phyloP scores from a whole-genome alignment of 2,113 vertebrate species.

The Urocynchramus pylzowi region DNA sequence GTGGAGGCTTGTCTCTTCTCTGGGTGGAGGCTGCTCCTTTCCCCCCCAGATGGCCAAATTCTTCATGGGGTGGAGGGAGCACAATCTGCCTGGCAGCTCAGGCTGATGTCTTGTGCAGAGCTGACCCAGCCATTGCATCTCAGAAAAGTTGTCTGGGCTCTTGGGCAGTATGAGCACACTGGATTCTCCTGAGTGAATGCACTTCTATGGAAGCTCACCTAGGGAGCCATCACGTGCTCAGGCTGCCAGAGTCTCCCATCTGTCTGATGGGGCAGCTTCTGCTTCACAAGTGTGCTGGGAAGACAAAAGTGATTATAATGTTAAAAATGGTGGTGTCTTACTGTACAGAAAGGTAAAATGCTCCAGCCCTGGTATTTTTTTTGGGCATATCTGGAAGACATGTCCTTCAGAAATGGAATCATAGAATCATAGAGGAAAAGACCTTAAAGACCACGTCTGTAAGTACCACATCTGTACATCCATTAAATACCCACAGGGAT shows the following conservation, averaged over 20 bases:
- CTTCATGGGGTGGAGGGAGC: background rate
- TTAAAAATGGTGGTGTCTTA: background rate
- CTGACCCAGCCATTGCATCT: background rate
- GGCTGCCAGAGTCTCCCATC: background rate
- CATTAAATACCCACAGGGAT: background rate
- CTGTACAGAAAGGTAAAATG: background rate
- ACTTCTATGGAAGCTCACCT: background rate
- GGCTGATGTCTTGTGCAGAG: accelerated
- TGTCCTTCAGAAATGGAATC: background rate
- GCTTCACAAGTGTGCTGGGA: background rate
- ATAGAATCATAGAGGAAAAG: background rate
- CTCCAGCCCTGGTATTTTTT: background rate
- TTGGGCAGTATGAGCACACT: accelerated
- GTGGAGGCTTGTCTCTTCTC: background rate
- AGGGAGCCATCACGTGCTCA: background rate
- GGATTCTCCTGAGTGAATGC: background rate
- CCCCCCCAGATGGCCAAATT: background rate
- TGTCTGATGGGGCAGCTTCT: background rate
- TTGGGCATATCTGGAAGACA: background rate
- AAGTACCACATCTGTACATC: background rate
- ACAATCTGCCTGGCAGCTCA: background rate
- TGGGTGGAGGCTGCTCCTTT: background rate
- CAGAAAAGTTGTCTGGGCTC: background rate
- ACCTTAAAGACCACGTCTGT: background rate
- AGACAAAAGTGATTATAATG: background rate